Evolutionary conservation across 2,888 invertebrate species (phyloP).

Genomic region (Diadegma fenestrale): DNA sequence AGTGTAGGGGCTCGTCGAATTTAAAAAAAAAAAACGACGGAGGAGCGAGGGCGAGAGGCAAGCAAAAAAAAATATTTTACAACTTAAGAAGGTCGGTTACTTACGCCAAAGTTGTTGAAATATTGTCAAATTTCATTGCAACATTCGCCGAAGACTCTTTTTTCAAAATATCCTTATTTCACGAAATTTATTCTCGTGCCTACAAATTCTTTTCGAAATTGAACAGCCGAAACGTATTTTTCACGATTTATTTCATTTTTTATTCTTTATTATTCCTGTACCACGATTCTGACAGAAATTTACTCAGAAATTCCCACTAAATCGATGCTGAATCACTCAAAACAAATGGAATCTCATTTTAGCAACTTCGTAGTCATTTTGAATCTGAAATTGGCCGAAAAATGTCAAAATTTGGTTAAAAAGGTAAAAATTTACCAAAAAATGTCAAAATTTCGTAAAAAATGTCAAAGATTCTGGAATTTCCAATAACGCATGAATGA

Average conservation of each 20-base stretch:
- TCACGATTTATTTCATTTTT: not conserved
- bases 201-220: not conserved
- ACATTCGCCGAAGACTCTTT: not conserved
- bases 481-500: too few relatives aligned
- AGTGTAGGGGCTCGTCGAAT: constrained; percentile 45
- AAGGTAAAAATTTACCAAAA: too few relatives aligned
- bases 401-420: too few relatives aligned
- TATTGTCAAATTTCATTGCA: not conserved
- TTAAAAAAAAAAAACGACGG: constrained; percentile 25
- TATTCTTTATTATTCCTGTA: not conserved
- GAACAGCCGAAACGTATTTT: not conserved
- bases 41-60: not conserved
- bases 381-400: too few relatives aligned
- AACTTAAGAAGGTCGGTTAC: constrained; percentile 17
- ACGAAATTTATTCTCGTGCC: not conserved
- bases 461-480: too few relatives aligned
- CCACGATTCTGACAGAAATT: not conserved
- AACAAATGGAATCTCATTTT: not conserved
- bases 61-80: constrained; percentile 2
- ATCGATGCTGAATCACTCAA: not conserved
- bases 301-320: not conserved
- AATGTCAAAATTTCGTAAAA: too few relatives aligned
- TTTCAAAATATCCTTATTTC: not conserved
- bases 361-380: too few relatives aligned
- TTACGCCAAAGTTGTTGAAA: constrained; percentile 12